Percentiles rank a stretch among this genome's conserved stretches.
phyloP scores from a whole-genome alignment of 1,140 invertebrate species.

The Eueides isabella region DNA sequence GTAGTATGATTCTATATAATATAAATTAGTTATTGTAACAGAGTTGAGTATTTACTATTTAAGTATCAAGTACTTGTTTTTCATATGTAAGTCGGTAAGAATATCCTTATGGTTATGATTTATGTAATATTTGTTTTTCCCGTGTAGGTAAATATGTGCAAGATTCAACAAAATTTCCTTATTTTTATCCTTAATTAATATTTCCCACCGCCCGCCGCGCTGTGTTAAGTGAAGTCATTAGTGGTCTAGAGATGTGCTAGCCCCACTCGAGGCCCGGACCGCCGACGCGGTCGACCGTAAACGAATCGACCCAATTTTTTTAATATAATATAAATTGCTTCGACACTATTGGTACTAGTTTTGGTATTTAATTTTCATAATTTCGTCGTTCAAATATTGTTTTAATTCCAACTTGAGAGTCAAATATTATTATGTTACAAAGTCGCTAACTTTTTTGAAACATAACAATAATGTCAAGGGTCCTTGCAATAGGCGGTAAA shows the following conservation, averaged over 20 bases:
- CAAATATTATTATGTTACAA: too few species aligned
- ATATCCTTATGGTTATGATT: slow-evolving; percentile 7
- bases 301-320: neutral
- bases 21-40: too few species aligned
- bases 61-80: neutral
- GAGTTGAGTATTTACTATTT: too few species aligned
- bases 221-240: neutral
- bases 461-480: neutral
- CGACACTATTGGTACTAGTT: neutral
- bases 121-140: slow-evolving; percentile 30
- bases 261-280: neutral
- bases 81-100: neutral
- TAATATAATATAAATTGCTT: neutral
- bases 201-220: slow-evolving; percentile 3
- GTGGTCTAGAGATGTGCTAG: neutral
- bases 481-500: neutral
- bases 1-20: too few species aligned
- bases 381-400: neutral
- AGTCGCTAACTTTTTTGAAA: slow-evolving; percentile 33
- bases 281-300: neutral
- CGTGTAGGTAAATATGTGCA: neutral
- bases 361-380: neutral
- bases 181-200: slow-evolving; percentile 25
- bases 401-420: too few species aligned
- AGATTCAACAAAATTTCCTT: slow-evolving; percentile 20